phyloP scores from a whole-genome alignment of 2,888 invertebrate species.

The Tenthredo livida region DNA sequence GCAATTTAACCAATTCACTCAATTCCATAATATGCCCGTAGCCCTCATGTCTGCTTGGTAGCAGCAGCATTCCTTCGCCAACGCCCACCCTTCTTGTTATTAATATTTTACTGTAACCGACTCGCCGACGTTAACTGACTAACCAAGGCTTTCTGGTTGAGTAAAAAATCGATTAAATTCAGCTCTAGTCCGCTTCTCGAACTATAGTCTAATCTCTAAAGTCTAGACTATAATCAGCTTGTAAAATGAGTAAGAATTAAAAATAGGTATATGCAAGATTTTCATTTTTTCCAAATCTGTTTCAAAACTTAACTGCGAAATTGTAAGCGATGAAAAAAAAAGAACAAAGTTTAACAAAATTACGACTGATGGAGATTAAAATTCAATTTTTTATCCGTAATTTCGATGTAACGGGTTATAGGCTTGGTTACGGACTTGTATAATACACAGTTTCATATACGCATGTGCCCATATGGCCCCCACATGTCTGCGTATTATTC shows the following conservation, averaged over 20 bases:
- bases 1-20: constrained; percentile 72
- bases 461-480: constrained; percentile 52
- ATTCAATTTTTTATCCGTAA: neutral
- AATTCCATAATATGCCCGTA: constrained; percentile 64
- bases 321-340: neutral
- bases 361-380: neutral
- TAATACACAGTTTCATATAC: constrained; percentile 32
- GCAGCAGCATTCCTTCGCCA: constrained; percentile 41
- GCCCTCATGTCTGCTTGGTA: constrained; percentile 56
- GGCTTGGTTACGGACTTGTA: neutral
- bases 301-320: no score
- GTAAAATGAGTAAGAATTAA: neutral
- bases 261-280: no score
- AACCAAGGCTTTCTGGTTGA: constrained; percentile 17
- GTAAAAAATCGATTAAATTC: constrained; percentile 32
- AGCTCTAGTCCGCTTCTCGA: neutral
- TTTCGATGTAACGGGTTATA: constrained; percentile 2
- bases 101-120: constrained; percentile 49
- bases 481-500: constrained; percentile 45
- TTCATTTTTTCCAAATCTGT: no score
- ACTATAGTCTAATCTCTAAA: neutral
- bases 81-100: constrained; percentile 50
- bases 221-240: neutral
- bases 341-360: neutral
- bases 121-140: constrained; percentile 15